Evolutionary conservation across 1,140 invertebrate genomes (phyloP), one percentile per base, ranked within the genome.

Genomic region (Onthophagus taurus): DNA sequence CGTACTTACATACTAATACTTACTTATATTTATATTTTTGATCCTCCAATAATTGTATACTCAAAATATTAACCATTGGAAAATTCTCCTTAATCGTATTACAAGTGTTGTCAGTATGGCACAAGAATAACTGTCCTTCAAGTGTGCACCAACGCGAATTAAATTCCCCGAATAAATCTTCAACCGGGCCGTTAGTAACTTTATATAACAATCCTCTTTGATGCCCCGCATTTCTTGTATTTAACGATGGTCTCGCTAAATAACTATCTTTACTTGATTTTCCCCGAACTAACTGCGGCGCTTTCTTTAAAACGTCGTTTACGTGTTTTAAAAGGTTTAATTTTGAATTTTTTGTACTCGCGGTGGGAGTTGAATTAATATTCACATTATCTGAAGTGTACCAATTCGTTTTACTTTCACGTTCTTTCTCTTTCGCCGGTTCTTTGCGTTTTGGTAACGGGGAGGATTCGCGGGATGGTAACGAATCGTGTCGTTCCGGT

Each of bases 21-120:
- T 52, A 61, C 59, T 65, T 69, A 44, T 70, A 72, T 41, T 67
- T 74, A 16, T 67, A 70, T 59, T 78, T 78, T 38, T 70, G 67
- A 53, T 80, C 77, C 52, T 72, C 69, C 18, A 80, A 64, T 42
- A 75, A 65, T 60, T 79, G 76, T 44, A 81, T 55, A 48, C 77
- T 80, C 3, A 78, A 65, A 12, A 78, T 69, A 21, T 57, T 61
- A 5, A 75, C 66, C 24, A 79, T 59, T 5, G 71, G 59, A 53
- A 80, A 71, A 26, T 68, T 54, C 57, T 81, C 78, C 49, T 77
- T 77, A n/a, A 63, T 42, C 38, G 49, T 52, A 23, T 57, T 53
- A 35, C 56, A 57, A 11, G 53, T 53, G 45, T 55, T 61, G 45
- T 64, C 61, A 9, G 56, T 48, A 42, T 62, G 60, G 47, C 59